Evolutionary conservation across 2,113 vertebrate species (phyloP).

Genomic region (Oenanthe melanoleuca): DNA sequence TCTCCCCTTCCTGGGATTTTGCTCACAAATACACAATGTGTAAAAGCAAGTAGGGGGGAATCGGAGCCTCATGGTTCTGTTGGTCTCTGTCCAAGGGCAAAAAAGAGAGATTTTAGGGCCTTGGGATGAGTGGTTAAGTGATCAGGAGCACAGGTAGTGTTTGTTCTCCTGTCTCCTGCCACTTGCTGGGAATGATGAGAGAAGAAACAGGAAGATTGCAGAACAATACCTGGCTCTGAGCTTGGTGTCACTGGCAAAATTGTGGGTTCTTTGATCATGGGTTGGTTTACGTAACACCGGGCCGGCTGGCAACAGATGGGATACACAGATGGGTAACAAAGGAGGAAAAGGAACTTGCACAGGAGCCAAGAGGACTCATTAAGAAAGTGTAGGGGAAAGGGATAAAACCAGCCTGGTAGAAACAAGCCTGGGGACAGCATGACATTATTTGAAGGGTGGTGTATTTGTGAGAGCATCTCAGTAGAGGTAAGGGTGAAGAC

Average conservation of each 20-base stretch:
- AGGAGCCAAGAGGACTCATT: neutral
- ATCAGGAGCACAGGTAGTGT: neutral
- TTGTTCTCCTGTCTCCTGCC: neutral
- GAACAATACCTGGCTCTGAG: neutral
- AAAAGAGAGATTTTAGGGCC: neutral
- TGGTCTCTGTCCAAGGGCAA: neutral
- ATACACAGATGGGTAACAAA: neutral
- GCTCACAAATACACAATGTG: neutral
- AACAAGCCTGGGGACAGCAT: neutral
- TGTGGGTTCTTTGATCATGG: neutral
- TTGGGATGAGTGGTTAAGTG: neutral
- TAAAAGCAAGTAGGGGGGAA: accelerated
- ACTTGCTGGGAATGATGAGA: neutral
- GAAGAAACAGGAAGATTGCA: neutral
- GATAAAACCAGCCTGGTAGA: neutral
- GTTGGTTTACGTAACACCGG: neutral
- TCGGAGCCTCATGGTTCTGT: neutral
- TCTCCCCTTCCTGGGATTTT: neutral
- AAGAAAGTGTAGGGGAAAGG: neutral
- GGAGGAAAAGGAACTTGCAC: neutral
- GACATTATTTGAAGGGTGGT: neutral
- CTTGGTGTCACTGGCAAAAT: neutral
- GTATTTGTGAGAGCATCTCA: neutral
- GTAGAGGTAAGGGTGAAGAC: accelerated
- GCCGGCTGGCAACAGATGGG: neutral